Evolutionary conservation across 1,140 invertebrate species (phyloP).

Genomic region (Myzus persicae): DNA sequence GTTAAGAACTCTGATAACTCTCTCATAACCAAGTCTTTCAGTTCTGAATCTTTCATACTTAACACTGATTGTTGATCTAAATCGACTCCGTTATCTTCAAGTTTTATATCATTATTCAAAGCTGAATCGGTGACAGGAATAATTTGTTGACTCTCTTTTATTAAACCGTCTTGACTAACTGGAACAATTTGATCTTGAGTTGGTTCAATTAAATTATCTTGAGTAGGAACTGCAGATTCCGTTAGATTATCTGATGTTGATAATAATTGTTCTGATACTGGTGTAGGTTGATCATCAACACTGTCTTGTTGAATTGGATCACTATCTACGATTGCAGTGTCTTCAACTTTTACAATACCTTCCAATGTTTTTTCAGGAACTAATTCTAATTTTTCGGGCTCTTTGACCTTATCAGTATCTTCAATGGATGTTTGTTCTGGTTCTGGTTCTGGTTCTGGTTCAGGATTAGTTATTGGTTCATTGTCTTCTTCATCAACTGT

Average conservation of each 20-base stretch:
- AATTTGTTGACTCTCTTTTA: conserved; percentile 22
- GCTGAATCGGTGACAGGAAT: background rate
- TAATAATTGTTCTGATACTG: background rate
- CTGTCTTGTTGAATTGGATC: background rate
- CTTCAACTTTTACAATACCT: conserved; percentile 8
- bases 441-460: background rate
- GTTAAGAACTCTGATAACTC: conserved; percentile 51
- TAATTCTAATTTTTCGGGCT: background rate
- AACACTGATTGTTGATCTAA: conserved; percentile 53
- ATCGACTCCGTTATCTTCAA: conserved; percentile 35
- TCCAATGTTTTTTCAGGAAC: background rate
- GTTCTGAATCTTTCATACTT: conserved; percentile 53
- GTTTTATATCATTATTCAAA: conserved; percentile 26
- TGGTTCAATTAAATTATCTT: conserved; percentile 31
- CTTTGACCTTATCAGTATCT: background rate
- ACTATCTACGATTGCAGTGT: background rate
- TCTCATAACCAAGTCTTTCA: conserved; percentile 52
- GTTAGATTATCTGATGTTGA: background rate
- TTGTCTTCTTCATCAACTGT: background rate
- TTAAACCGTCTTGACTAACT: conserved; percentile 15
- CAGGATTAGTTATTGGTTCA: background rate
- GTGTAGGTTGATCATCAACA: conserved; percentile 14
- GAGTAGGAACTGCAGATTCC: conserved; percentile 2
- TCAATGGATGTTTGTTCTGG: background rate
- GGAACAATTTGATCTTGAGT: conserved; percentile 41